These are phyloP conservation scores for Mastacembelus armatus DNA, from an alignment of 2,797 vertebrate genomes.

Conservation along the genomic window DNA sequence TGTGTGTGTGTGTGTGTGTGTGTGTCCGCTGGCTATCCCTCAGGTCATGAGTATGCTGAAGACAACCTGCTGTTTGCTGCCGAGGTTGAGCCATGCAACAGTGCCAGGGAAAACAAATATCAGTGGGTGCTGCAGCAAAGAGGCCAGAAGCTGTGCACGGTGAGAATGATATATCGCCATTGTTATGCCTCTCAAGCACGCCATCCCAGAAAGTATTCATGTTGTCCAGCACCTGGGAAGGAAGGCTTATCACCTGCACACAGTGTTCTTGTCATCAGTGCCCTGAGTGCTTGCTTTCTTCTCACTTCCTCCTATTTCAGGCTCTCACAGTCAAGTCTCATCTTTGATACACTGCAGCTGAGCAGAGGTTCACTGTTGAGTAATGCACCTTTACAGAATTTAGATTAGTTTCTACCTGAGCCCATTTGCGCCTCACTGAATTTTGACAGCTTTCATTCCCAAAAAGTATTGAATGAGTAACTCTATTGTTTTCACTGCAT, in stretches of 20 bases:
- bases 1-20: too few species aligned
- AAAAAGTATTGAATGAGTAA: neutral
- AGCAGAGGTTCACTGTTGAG: conserved; percentile 45
- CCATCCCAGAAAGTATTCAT: conserved; percentile 44
- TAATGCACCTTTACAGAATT: conserved; percentile 46
- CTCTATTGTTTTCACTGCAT: neutral
- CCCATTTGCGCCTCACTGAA: conserved; percentile 5
- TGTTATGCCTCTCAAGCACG: conserved; percentile 56
- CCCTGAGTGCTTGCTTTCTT: conserved; percentile 11
- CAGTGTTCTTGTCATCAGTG: conserved; percentile 48
- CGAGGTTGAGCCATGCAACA: conserved; percentile 91
- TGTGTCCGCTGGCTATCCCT: conserved; percentile 18
- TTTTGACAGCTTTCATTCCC: conserved; percentile 11
- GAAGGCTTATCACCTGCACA: conserved; percentile 63
- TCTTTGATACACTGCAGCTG: conserved; percentile 45
- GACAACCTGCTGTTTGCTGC: conserved; percentile 95
- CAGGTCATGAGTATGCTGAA: conserved; percentile 96
- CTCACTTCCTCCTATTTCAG: conserved; percentile 25
- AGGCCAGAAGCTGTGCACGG: conserved; percentile 88
- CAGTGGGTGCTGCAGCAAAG: conserved; percentile 88
- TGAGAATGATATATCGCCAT: conserved; percentile 72
- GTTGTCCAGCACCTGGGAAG: conserved; percentile 50
- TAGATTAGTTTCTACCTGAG: conserved; percentile 51
- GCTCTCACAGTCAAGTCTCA: conserved; percentile 25
- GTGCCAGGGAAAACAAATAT: conserved; percentile 88